Conservation (phyloP, 2,888 invertebrate species). For the Anodontia alba region DNA sequence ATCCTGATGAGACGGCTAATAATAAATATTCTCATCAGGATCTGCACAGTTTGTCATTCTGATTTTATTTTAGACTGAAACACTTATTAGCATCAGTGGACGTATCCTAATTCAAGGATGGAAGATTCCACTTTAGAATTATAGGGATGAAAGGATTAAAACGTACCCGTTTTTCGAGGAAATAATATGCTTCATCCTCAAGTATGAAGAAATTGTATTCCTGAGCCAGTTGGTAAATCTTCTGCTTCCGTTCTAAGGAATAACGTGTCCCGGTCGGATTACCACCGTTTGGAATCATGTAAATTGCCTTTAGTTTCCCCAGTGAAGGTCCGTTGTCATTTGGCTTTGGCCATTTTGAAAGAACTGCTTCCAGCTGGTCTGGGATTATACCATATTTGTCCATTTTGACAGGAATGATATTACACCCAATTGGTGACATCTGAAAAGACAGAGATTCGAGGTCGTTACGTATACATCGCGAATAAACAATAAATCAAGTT, state of each 20-base stretch:
- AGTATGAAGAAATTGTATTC: slow-evolving; percentile 91
- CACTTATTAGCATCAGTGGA: no score
- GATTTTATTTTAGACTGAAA: no score
- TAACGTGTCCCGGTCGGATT: slow-evolving; percentile 91
- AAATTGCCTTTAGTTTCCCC: slow-evolving; percentile 86
- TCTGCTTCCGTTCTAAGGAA: slow-evolving; percentile 88
- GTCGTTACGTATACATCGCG: not conserved
- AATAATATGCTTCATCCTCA: slow-evolving; percentile 94
- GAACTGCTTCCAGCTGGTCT: slow-evolving; percentile 87
- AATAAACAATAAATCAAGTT: no score
- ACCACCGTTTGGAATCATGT: slow-evolving; percentile 91
- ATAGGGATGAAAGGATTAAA: no score
- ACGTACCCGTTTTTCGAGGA: slow-evolving; percentile 54
- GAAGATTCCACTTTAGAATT: no score
- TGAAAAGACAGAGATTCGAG: slow-evolving; percentile 86
- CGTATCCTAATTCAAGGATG: no score
- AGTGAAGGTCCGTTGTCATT: slow-evolving; percentile 77
- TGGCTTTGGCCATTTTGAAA: slow-evolving; percentile 84
- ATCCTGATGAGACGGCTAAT: no score
- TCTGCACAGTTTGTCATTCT: no score
- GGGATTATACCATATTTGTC: slow-evolving; percentile 90
- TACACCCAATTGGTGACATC: slow-evolving; percentile 89
- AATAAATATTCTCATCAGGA: no score
- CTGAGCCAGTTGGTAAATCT: slow-evolving; percentile 91
- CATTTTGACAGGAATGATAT: slow-evolving; percentile 89